These are phyloP conservation scores for Balaeniceps rex DNA, from an alignment of 2,113 vertebrate species.

Conservation along the genomic window DNA sequence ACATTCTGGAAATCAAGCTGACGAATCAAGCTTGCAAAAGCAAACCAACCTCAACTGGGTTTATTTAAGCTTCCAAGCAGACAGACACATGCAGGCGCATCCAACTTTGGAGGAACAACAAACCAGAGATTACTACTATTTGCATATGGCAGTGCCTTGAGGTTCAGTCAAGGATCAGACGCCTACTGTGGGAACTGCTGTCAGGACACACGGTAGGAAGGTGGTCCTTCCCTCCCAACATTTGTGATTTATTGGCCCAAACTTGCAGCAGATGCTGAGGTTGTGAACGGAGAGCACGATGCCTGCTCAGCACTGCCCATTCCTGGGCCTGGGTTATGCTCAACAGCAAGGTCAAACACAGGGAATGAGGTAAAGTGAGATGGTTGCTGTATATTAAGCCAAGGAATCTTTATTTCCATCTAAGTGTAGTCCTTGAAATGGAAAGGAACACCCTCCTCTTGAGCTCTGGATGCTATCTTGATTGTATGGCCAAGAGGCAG, in stretches of 20 bases:
- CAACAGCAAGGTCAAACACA: slow-evolving; percentile 1
- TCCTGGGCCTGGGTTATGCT: not conserved
- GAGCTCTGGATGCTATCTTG: not conserved
- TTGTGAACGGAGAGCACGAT: not conserved
- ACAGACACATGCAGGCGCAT: not conserved
- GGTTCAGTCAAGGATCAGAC: slow-evolving; percentile 42
- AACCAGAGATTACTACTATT: slow-evolving; percentile 46
- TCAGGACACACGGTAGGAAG: not conserved
- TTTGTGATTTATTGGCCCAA: slow-evolving; percentile 40
- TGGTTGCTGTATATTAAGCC: not conserved
- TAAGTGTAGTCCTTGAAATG: not conserved
- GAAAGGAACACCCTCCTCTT: not conserved
- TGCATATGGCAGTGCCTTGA: slow-evolving; percentile 50
- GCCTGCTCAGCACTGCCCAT: not conserved
- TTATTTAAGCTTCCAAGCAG: slow-evolving; percentile 39
- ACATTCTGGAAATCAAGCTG: not conserved
- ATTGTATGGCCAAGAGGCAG: not conserved
- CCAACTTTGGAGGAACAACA: slow-evolving; percentile 33
- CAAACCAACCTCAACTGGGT: slow-evolving; percentile 1
- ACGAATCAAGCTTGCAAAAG: slow-evolving; percentile 25
- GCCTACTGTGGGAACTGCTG: slow-evolving; percentile 42
- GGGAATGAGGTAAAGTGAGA: not conserved
- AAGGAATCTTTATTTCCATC: not conserved
- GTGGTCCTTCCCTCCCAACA: not conserved
- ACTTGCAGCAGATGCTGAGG: slow-evolving; percentile 22